Percentiles rank a stretch among this genome's conserved stretches.
Conservation (phyloP, 2,888 invertebrate species). For the Cephus nigrinus region DNA sequence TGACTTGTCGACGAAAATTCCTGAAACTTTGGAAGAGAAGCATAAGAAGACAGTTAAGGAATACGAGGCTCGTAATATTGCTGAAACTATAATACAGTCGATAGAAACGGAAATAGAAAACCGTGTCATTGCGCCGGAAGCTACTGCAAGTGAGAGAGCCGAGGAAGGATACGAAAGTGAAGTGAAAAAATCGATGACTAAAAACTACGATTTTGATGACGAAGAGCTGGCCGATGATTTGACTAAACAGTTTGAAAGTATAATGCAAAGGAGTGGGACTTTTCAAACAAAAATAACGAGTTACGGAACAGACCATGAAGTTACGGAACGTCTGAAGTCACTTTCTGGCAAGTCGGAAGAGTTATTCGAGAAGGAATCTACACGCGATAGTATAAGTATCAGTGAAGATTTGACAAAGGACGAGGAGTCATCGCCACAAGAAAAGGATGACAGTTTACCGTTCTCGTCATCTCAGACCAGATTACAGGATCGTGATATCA, state of each 20-base stretch:
- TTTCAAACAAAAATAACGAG: not conserved
- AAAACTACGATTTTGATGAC: constrained; percentile 44
- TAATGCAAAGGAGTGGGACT: constrained; percentile 32
- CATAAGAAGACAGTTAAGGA: constrained; percentile 34
- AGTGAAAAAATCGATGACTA: constrained; percentile 23
- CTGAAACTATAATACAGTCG: constrained; percentile 54
- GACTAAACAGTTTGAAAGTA: constrained; percentile 52
- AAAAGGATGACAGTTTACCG: constrained; percentile 47
- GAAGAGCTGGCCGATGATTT: constrained; percentile 56
- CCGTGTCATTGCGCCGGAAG: constrained; percentile 25
- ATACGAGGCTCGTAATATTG: constrained; percentile 48
- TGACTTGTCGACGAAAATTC: constrained; percentile 10
- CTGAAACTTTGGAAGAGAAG: constrained; percentile 30
- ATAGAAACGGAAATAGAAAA: constrained; percentile 55
- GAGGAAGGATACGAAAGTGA: constrained; percentile 12
- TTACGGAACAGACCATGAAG: not conserved
- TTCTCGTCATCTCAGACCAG: constrained; percentile 47
- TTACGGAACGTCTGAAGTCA: not conserved
- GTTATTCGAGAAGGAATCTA: constrained; percentile 40
- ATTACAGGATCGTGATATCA: constrained; percentile 51
- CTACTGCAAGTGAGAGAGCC: not conserved
- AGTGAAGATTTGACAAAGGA: constrained; percentile 59
- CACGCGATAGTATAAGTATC: constrained; percentile 50
- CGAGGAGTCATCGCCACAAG: constrained; percentile 52
- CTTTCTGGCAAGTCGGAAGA: constrained; percentile 34